Conservation (phyloP, 2,888 invertebrate genomes). For the Heteromyza rotundicornis region DNA sequence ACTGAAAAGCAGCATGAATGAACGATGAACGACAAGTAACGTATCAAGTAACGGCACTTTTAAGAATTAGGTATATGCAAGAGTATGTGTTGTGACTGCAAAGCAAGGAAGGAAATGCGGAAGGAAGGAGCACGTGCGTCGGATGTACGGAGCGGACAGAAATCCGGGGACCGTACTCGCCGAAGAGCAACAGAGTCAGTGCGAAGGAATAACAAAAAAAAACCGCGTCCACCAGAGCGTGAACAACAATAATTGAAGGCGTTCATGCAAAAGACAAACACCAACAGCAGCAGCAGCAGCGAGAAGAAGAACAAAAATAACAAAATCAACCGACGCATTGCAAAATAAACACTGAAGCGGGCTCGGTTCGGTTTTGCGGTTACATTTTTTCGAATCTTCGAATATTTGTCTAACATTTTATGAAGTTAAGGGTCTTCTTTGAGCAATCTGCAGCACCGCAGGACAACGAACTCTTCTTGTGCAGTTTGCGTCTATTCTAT, state of each 20-base stretch:
- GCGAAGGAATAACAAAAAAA: background rate
- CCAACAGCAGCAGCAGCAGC: background rate
- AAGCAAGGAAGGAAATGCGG: background rate
- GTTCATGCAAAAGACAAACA: conserved; percentile 3
- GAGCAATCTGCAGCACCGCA: too few species aligned
- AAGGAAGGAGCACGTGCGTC: background rate
- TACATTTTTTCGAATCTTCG: background rate
- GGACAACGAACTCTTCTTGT: too few species aligned
- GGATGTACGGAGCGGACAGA: too few species aligned
- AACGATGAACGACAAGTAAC: background rate
- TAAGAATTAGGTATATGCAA: background rate
- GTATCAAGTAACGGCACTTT: background rate
- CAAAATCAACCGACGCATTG: background rate
- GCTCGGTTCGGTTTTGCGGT: background rate
- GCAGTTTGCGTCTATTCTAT: too few species aligned
- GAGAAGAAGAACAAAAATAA: background rate
- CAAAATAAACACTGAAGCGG: background rate
- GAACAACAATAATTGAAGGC: background rate
- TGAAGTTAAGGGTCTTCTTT: background rate
- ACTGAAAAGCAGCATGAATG: background rate
- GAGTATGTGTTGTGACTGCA: background rate
- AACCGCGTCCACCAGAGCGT: background rate
- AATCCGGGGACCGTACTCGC: too few species aligned
- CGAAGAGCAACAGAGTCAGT: background rate
- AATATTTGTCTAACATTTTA: background rate